Evolutionary conservation across 2,888 invertebrate genomes (phyloP).

Genomic region (Cylloceria caligata): DNA sequence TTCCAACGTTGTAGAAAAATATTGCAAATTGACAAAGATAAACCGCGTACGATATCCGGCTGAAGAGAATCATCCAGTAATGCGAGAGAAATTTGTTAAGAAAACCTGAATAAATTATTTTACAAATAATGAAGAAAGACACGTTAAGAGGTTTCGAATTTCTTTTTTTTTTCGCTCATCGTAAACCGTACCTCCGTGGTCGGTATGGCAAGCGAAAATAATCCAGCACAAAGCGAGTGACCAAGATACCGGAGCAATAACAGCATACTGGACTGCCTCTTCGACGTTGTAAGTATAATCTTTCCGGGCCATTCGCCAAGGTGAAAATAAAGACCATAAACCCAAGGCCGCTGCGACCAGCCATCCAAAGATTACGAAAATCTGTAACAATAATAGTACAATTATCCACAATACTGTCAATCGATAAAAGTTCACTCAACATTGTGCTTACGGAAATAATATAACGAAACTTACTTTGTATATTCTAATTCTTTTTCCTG

Average conservation of each 20-base stretch:
- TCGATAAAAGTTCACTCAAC: constrained; percentile 15
- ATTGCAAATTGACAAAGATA: constrained; percentile 89
- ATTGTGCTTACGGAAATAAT: not conserved
- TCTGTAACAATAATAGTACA: constrained; percentile 79
- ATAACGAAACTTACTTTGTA: constrained; percentile 80
- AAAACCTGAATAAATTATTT: constrained; percentile 81
- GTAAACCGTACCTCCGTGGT: constrained; percentile 85
- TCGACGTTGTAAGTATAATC: constrained; percentile 87
- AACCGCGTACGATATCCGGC: constrained; percentile 89
- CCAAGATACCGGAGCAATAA: constrained; percentile 88
- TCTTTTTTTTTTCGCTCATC: not conserved
- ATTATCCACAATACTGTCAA: constrained; percentile 10
- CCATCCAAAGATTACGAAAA: constrained; percentile 86
- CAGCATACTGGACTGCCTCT: constrained; percentile 88
- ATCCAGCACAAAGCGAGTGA: constrained; percentile 88
- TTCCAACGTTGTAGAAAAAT: constrained; percentile 88
- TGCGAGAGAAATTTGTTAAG: constrained; percentile 86
- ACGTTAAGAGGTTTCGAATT: not conserved
- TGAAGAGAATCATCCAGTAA: constrained; percentile 87
- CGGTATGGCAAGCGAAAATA: constrained; percentile 87
- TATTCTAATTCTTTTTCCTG: constrained; percentile 82
- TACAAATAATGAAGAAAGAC: not conserved
- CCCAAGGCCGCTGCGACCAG: constrained; percentile 84
- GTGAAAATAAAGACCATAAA: constrained; percentile 87
- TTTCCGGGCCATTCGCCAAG: constrained; percentile 86